Base-by-base conservation (phyloP, 2,113 vertebrate genomes). In the Orthochromis indermauri region DNA sequence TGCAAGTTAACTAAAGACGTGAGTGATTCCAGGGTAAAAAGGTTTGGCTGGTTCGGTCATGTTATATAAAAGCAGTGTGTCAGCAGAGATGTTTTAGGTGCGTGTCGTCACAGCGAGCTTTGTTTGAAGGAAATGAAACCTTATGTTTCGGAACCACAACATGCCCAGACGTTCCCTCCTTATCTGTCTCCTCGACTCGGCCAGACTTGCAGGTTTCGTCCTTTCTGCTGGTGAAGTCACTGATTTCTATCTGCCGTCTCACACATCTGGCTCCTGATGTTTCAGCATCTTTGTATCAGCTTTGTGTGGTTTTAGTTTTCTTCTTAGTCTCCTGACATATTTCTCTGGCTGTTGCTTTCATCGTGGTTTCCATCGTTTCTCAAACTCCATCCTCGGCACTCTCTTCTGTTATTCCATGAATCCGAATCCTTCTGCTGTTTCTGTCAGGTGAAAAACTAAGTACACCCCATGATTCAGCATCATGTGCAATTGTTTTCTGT, bases 151-250 rank as follows among this genome's bases (percentile, higher is more conserved):
- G 42, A 76, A 24, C 83, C 80, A 6, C 49, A 80, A 61, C 93
- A 83, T 93, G 92, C 90, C 73, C 83, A 88, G 91, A 86, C 90
- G 13, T 83, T 88, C 85, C 28, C 13, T 81, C 47, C 84, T 92
- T 92, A 94, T 94, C 93, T 45, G 73, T 83, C 63, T 86, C 79
- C 33, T 76, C 35, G 61, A 17, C 49, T 88, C 79, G 81, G 81
- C 49, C 55, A 84, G 80, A 63, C 83, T 81, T 71, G 49, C 33
- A 14, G 45, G 88, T 85, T 87, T 87, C 54, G 47, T 87, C 81
- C 49, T 47, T 82, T 76, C 71, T 78, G 54, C 82, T 37, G 85
- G 68, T 81, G 31, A 78, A 89, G 51, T 53, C 51, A 14, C 71
- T 5, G 91, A 93, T 92, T 90, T 10, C 61, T 61, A 93, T 93